Percentiles rank a stretch among this genome's conserved stretches.
Conservation (phyloP, 2,888 invertebrate species). For the Geotrupes spiniger region DNA sequence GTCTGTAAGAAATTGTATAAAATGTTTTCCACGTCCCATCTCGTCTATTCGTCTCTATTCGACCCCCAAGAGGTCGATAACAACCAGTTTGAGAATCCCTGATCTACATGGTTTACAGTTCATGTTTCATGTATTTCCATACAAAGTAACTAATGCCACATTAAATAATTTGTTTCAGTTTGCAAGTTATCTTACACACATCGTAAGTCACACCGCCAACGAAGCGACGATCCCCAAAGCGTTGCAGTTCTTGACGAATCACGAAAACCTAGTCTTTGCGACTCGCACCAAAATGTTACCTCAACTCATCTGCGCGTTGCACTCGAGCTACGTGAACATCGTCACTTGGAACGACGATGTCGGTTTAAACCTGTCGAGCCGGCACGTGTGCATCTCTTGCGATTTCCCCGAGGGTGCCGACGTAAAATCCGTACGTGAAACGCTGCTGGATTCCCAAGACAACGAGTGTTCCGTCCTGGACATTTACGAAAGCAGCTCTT, state of each 20-base stretch:
- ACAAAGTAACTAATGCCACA: too few species aligned
- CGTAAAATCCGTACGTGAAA: too few species aligned
- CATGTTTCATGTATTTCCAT: too few species aligned
- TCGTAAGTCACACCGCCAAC: conserved; percentile 14
- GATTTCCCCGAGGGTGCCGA: conserved; percentile 6
- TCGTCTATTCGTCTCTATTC: too few species aligned
- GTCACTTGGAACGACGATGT: conserved; percentile 22
- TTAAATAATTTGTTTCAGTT: conserved; percentile 20
- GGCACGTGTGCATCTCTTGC: conserved; percentile 14
- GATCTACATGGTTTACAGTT: too few species aligned
- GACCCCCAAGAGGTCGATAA: too few species aligned
- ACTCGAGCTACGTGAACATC: conserved; percentile 33
- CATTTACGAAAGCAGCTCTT: too few species aligned
- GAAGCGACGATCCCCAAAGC: conserved; percentile 18
- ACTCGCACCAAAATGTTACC: conserved; percentile 30
- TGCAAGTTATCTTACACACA: conserved; percentile 15
- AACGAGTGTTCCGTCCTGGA: too few species aligned
- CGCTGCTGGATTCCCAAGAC: too few species aligned
- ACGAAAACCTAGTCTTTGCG: conserved; percentile 2
- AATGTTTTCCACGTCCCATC: too few species aligned
- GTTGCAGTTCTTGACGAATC: conserved; percentile 12
- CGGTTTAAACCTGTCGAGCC: conserved; percentile 13
- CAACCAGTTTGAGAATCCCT: too few species aligned
- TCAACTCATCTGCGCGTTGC: conserved; percentile 35
- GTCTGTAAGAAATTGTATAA: too few species aligned